phyloP scores from a whole-genome alignment of 2,113 vertebrate genomes.

The Diphyllodes magnificus region DNA sequence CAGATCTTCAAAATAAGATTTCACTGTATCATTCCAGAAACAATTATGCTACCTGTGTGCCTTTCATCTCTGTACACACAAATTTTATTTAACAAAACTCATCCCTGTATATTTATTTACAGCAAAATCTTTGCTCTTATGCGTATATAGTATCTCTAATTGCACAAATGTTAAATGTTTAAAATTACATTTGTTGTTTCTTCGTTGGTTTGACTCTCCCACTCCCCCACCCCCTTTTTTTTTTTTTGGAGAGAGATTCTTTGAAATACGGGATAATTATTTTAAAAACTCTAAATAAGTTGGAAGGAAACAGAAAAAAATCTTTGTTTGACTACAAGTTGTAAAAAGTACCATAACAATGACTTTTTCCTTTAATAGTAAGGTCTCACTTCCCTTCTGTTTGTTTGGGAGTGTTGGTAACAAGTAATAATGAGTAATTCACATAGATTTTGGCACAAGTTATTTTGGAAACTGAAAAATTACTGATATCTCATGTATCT shows the following conservation, averaged over 20 bases:
- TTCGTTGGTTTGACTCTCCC: background rate
- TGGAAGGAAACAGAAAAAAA: slow-evolving; percentile 21
- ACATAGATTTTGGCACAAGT: background rate
- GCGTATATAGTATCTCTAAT: background rate
- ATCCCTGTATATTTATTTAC: background rate
- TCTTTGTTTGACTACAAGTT: background rate
- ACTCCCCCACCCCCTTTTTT: background rate
- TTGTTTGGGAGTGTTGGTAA: background rate
- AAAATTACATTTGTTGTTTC: background rate
- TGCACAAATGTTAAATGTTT: background rate
- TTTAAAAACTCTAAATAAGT: background rate
- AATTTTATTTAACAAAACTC: background rate
- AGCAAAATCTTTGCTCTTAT: background rate
- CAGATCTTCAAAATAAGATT: background rate
- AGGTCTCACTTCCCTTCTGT: background rate
- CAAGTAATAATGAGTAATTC: background rate
- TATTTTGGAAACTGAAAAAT: background rate
- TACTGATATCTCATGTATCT: rapidly evolving
- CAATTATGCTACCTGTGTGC: background rate
- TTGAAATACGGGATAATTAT: background rate
- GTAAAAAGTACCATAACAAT: background rate
- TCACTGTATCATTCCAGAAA: background rate
- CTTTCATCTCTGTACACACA: background rate
- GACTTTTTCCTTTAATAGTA: slow-evolving; percentile 1
- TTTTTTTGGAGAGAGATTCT: background rate